Base-by-base conservation (phyloP, 2,888 invertebrate genomes). In the Thymelicus lineola region DNA sequence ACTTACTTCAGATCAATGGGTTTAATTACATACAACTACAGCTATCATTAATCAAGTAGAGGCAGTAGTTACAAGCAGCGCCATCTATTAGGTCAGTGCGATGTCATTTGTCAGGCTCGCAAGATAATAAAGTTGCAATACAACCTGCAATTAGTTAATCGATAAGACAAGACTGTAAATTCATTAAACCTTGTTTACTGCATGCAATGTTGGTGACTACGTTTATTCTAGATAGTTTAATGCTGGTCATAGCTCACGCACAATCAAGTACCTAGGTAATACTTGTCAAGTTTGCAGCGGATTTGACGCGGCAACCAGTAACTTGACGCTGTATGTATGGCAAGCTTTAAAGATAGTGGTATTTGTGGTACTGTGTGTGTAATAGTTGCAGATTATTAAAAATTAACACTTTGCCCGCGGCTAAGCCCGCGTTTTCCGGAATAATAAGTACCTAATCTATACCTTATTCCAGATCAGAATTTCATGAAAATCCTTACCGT, bases 21-120 rank as follows among this genome's bases (percentile, higher is more conserved):
- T 57, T 15, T 14, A 50, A 53, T 55, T 17, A 35, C 53, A 12
- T 28, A 28, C 28, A 28, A 28, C 28, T 28, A 63, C 38, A 62
- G 14, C 38, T 64, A 60, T 45, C n/a, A 38, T 59, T 38, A 9
- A 1, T 59, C 42, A 42, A 53, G 46, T 55, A 20, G 14, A 55
- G 4, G 46, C 28, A 60, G 42, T 28, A 5, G 61, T 36, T 36
- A 50, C 36, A 50, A 5, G 12, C 17, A 12, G 1, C 28, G 20
- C 42, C 38, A 45, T 17, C 66, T 17, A 20, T 45, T 45, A 45
- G 42, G 36, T n/a, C 36, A 48, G n/a, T 62, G 20, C 57, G 14
- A 55, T 55, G 60, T 67, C 67, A 67, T 67, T 68, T 68, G 62
- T 62, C 68, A 17, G n/a, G 57, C 35, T 55, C 38, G 57, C 68